Base-by-base conservation (phyloP, 2,888 invertebrate species). In the Torymus tubicola region DNA sequence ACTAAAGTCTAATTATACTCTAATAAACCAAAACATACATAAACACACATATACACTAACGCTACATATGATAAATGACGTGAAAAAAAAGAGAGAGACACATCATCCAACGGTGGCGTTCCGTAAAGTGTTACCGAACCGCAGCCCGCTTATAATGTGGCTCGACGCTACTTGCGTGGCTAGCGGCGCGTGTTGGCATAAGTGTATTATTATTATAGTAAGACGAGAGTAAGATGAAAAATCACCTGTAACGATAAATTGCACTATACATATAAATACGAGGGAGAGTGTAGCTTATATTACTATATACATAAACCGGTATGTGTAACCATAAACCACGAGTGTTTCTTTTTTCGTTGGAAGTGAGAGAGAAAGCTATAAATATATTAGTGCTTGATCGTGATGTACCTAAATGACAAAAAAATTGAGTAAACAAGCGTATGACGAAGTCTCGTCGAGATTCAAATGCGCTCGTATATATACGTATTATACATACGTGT, bases 51-150 rank as follows among this genome's bases (percentile, higher is more conserved):
- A 63, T n/a, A 53, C 13, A 53, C 52, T 65, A 70, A 50, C 13
- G 42, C 53, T 73, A 13, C 68, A 13, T 61, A 42, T 61, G 31
- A 74, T 2, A n/a, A 31, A 42, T 31, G n/a, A 24, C 16, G 52
- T 10, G 21, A 68, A 21, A 18, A 55, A 58, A 21, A 18, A 24
- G 61, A 76, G 50, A 50, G 16, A 14, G 18, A 21, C 21, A 14
- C 69, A 50, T 64, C 57, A 74, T 57, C 71, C 79, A 76, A 79
- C 79, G 81, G 81, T 81, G 79, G 79, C 64, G 72, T 69, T 72
- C 68, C 69, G 68, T 60, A 65, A 75, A 81, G 64, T 50, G 79
- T 79, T 81, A 81, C 76, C 79, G 64, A 24, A 72, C 42, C 42
- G 42, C 42, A 42, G 42, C 42, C 42, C 42, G 31, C 31, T 1